Conservation (phyloP, 2,113 vertebrate species). For the Menura novaehollandiae region DNA sequence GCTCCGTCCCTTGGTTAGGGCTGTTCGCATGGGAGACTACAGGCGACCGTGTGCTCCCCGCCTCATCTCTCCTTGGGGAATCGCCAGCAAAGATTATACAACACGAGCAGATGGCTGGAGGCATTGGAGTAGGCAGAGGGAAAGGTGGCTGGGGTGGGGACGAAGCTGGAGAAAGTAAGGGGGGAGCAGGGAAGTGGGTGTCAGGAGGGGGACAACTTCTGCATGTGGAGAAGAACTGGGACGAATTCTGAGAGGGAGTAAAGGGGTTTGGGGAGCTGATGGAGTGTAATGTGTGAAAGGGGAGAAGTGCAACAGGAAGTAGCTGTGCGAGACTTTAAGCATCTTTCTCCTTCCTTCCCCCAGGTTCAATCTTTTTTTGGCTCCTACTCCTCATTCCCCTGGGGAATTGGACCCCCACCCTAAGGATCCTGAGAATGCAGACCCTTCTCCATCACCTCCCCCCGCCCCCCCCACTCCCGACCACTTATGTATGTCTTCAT, state of each 20-base stretch:
- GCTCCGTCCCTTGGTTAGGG: neutral
- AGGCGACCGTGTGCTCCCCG: fast-evolving
- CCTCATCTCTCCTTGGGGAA: neutral
- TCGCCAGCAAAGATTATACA: neutral
- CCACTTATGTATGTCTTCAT: neutral
- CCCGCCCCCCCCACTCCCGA: neutral
- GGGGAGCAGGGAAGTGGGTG: fast-evolving
- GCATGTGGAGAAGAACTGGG: neutral
- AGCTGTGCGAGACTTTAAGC: neutral
- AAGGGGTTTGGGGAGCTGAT: neutral
- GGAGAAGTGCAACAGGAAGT: neutral
- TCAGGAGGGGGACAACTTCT: neutral
- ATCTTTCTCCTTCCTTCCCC: neutral
- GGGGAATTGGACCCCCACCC: neutral
- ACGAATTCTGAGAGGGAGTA: neutral
- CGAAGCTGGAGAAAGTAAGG: neutral
- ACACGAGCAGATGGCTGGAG: neutral
- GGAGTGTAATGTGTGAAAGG: neutral
- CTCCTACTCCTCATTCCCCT: neutral
- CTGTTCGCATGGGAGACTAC: neutral
- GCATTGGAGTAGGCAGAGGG: neutral
- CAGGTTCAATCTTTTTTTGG: neutral
- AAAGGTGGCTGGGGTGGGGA: neutral
- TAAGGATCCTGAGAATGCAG: neutral
- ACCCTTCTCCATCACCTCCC: neutral